Conservation (phyloP, 2,888 invertebrate species). For the Stegophylla sp. region DNA sequence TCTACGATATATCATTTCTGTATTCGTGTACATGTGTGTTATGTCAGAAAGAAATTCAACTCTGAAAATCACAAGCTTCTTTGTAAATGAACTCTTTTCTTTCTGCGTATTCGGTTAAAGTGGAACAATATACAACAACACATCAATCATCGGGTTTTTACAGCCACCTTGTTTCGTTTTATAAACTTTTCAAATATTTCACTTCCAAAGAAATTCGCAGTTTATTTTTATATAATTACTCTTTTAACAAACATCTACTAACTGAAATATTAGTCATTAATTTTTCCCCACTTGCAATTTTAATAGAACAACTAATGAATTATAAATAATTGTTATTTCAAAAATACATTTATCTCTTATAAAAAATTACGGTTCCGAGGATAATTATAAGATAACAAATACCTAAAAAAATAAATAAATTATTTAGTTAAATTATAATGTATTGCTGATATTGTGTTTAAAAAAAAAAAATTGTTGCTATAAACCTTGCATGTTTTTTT, state of each 20-base stretch:
- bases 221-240: conserved; percentile 4
- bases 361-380: no score
- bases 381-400: no score
- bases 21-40: background rate
- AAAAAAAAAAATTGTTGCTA: background rate
- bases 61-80: background rate
- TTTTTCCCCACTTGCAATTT: no score
- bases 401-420: no score
- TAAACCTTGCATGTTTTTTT: background rate
- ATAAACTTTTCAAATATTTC: background rate
- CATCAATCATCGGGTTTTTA: conserved; percentile 21
- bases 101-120: background rate
- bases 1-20: background rate
- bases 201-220: background rate
- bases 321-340: no score
- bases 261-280: background rate
- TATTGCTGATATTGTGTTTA: no score
- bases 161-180: background rate
- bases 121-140: background rate
- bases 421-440: no score
- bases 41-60: background rate
- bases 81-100: background rate
- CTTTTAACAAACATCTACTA: background rate
- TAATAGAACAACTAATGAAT: no score
- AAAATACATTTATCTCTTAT: no score